Conservation (phyloP, 2,888 invertebrate species). For the Noctua fimbriata region DNA sequence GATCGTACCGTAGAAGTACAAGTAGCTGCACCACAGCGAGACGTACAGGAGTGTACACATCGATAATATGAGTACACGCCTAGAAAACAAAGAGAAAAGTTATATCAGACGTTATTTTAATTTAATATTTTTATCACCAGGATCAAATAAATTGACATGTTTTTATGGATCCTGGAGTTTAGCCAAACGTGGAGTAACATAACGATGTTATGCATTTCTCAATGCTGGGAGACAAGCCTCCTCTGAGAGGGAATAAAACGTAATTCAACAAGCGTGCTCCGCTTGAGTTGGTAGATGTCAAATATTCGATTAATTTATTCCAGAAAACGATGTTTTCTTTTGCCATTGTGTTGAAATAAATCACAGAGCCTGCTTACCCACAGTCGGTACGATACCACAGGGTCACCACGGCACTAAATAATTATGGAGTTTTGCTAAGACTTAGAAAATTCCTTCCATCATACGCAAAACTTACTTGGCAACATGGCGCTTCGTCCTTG, state of each 20-base stretch:
- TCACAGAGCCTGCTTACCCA: background rate
- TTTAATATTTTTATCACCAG: background rate
- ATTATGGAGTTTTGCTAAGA: background rate
- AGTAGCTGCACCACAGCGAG: slow-evolving; percentile 93
- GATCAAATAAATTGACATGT: background rate
- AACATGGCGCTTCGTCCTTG: slow-evolving; percentile 80
- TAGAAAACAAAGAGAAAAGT: slow-evolving; percentile 70
- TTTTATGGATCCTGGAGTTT: background rate
- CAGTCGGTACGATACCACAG: background rate
- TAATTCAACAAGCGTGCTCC: background rate
- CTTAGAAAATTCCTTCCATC: background rate
- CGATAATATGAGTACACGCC: slow-evolving; percentile 91
- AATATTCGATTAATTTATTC: background rate
- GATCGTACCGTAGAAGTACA: slow-evolving; percentile 97
- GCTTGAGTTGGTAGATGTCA: background rate
- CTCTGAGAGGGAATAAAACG: background rate
- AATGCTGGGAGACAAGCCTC: background rate
- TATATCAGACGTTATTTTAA: background rate
- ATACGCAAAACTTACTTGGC: slow-evolving; percentile 76
- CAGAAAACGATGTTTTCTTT: background rate
- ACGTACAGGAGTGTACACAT: slow-evolving; percentile 92
- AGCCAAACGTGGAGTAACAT: background rate
- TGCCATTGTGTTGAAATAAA: background rate
- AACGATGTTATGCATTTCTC: background rate
- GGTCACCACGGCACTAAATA: background rate